A percentile compares a stretch with the other conserved stretches of the same genome.
Conservation (phyloP, 2,797 vertebrate species). For the Hyperoplus immaculatus region DNA sequence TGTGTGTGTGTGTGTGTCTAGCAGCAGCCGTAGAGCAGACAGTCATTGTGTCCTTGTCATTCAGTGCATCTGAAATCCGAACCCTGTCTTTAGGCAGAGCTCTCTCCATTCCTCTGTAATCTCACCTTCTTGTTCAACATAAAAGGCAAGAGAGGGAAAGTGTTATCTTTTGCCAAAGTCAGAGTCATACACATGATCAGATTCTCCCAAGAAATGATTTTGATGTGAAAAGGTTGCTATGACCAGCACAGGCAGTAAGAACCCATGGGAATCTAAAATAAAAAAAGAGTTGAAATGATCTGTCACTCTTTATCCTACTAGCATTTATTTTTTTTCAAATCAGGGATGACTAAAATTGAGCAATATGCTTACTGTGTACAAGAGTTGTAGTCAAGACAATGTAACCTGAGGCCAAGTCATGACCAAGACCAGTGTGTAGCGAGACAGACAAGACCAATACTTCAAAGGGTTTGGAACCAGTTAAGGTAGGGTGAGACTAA, state of each 20-base stretch:
- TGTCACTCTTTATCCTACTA: background rate
- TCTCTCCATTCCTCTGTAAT: conserved; percentile 41
- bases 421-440: too few species aligned
- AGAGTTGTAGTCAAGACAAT: too few species aligned
- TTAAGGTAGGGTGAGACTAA: too few species aligned
- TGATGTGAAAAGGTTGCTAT: conserved; percentile 16
- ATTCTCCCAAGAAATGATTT: conserved; percentile 11
- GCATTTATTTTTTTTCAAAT: background rate
- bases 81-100: conserved; percentile 35
- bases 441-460: too few species aligned
- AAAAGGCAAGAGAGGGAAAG: conserved; percentile 43
- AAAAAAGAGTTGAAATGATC: background rate
- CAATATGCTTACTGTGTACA: too few species aligned
- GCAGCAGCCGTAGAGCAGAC: conserved; percentile 54
- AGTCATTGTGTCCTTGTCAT: conserved; percentile 71
- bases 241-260: background rate
- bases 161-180: conserved; percentile 20
- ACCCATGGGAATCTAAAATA: background rate
- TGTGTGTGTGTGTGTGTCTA: conserved; percentile 18
- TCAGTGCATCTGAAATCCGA: conserved; percentile 69
- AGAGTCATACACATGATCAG: conserved; percentile 3
- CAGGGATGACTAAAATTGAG: too few species aligned
- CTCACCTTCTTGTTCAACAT: conserved; percentile 50
- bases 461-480: too few species aligned
- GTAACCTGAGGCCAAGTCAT: too few species aligned